Conservation (phyloP, 2,888 invertebrate genomes). For the Torymus auratus region DNA sequence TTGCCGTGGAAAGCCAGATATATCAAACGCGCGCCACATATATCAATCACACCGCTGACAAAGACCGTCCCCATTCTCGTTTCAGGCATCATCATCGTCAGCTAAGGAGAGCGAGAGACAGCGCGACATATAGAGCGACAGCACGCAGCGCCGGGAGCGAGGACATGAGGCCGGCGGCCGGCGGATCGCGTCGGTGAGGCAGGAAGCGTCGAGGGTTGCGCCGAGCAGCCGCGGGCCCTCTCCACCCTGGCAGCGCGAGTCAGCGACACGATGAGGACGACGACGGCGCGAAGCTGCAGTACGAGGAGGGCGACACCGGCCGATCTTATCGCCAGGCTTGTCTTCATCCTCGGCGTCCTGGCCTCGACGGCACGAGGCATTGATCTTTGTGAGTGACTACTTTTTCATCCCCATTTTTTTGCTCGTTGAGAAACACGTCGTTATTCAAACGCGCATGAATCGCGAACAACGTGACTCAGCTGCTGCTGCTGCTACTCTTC, state of each 20-base stretch:
- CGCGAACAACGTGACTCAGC: slow-evolving; percentile 24
- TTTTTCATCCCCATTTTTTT: slow-evolving; percentile 1
- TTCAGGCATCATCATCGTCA: no score
- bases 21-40: no score
- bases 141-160: neutral
- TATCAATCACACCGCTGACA: no score
- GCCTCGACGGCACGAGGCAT: slow-evolving; percentile 66
- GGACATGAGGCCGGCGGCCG: slow-evolving; percentile 35
- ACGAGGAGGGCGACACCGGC: slow-evolving; percentile 67
- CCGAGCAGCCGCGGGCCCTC: slow-evolving; percentile 64
- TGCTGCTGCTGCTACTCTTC: neutral
- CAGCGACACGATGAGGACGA: slow-evolving; percentile 32
- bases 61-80: no score
- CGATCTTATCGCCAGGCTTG: slow-evolving; percentile 66
- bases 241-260: neutral
- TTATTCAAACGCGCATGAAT: slow-evolving; percentile 27
- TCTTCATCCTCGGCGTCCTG: slow-evolving; percentile 62
- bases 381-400: slow-evolving; percentile 71
- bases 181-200: slow-evolving; percentile 70
- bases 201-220: slow-evolving; percentile 66
- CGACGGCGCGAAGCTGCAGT: slow-evolving; percentile 59
- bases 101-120: no score
- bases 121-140: slow-evolving; percentile 35
- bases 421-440: neutral
- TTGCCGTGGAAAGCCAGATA: no score